Conservation (phyloP, 2,797 vertebrate species). For the Chelidonichthys spinosus region DNA sequence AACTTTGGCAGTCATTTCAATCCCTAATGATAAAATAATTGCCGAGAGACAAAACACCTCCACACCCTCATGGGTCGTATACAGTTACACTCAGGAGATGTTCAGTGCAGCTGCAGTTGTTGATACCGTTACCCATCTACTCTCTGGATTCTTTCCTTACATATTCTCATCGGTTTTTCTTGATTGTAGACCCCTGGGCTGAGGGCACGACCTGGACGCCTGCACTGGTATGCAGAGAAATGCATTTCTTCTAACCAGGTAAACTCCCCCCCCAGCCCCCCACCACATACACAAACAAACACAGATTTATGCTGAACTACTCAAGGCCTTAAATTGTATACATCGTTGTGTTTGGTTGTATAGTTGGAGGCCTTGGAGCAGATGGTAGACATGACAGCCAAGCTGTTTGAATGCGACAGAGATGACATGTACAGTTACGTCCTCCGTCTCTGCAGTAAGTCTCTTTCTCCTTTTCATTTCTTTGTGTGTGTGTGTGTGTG, state of each 20-base stretch:
- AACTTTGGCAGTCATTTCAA: neutral
- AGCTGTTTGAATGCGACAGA: slow-evolving; percentile 94
- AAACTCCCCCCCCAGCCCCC: slow-evolving; percentile 21
- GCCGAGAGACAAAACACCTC: neutral
- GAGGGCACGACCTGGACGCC: slow-evolving; percentile 85
- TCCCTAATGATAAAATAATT: neutral
- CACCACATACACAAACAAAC: neutral
- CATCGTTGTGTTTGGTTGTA: slow-evolving; percentile 31
- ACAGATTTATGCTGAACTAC: neutral
- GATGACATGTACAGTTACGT: slow-evolving; percentile 92
- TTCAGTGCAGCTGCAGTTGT: neutral
- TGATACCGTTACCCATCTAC: neutral
- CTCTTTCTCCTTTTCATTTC: neutral
- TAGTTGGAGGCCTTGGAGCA: slow-evolving; percentile 91
- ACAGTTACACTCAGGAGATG: neutral
- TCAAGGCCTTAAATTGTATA: neutral
- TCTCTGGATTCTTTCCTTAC: neutral
- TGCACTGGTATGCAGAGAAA: slow-evolving; percentile 91
- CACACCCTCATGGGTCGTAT: neutral
- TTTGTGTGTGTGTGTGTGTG: neutral
- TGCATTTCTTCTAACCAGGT: slow-evolving; percentile 89
- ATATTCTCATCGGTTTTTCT: neutral
- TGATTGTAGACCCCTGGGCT: slow-evolving; percentile 90
- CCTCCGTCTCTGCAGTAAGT: slow-evolving; percentile 91
- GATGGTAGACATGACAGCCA: slow-evolving; percentile 90